Percentiles rank a stretch among this genome's conserved stretches.
These are phyloP conservation scores for Chloroceryle inda DNA, from an alignment of 2,797 vertebrate species.

Conservation along the genomic window DNA sequence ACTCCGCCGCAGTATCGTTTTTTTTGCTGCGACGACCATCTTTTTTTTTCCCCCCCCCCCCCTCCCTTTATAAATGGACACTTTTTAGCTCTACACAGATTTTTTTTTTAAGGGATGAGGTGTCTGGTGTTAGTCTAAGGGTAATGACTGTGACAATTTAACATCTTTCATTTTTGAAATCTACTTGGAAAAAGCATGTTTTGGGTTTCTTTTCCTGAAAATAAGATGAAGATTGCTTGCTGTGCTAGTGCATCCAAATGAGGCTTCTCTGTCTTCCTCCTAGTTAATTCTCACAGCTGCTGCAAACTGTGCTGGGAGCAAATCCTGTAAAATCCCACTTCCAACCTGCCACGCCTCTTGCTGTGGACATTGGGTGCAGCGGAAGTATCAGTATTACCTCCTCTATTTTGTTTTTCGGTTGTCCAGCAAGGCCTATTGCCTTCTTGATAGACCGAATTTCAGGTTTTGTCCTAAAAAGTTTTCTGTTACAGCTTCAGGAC, in stretches of 20 bases:
- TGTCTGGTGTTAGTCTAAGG: neutral
- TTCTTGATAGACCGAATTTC: neutral
- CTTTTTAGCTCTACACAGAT: neutral
- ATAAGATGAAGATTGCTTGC: neutral
- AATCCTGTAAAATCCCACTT: neutral
- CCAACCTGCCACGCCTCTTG: fast-evolving
- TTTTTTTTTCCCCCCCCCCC: neutral
- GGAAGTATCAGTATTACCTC: neutral
- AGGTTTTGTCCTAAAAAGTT: neutral
- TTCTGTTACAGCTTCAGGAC: neutral
- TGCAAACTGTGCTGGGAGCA: neutral
- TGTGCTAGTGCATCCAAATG: neutral
- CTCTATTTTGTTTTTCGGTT: neutral
- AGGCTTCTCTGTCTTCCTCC: neutral
- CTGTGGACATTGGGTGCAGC: neutral
- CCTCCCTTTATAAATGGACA: neutral
- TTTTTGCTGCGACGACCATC: no score
- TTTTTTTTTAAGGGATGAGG: neutral
- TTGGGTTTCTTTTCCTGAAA: neutral
- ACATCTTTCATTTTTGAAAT: neutral
- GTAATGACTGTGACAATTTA: neutral
- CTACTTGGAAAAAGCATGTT: neutral
- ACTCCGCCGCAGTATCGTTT: no score
- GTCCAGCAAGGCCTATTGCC: neutral
- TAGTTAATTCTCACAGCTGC: neutral